Conservation (phyloP, 2,113 vertebrate species). For the Panurus biarmicus region DNA sequence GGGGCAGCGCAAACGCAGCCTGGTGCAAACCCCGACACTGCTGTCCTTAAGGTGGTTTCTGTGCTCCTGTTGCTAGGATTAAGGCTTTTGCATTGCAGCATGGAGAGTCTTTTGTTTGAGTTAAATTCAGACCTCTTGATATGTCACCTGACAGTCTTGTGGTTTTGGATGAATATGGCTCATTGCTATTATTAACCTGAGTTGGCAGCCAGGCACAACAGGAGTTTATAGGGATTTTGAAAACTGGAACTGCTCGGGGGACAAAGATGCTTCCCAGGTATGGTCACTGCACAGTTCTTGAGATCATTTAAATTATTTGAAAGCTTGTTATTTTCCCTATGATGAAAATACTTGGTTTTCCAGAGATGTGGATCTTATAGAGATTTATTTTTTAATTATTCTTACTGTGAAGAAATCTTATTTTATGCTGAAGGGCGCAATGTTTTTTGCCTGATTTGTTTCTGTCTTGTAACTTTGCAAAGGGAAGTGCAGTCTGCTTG, state of each 20-base stretch:
- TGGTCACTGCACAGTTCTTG: background rate
- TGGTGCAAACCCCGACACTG: background rate
- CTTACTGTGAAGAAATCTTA: no score
- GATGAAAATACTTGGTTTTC: background rate
- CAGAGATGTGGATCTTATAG: background rate
- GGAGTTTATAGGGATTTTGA: constrained; percentile 66
- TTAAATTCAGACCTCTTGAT: constrained; percentile 72
- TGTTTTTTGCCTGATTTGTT: background rate
- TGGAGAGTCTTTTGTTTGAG: constrained; percentile 74
- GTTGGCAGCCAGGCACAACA: constrained; percentile 69
- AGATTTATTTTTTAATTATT: no score
- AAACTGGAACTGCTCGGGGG: constrained; percentile 69
- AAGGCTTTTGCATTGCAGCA: constrained; percentile 63
- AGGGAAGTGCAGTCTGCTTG: background rate
- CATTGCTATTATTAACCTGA: constrained; percentile 89
- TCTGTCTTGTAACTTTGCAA: background rate
- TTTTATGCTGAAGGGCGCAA: background rate
- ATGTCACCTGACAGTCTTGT: constrained; percentile 93
- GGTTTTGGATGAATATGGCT: constrained; percentile 89
- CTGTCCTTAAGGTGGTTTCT: constrained; percentile 15
- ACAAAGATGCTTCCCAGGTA: constrained; percentile 81
- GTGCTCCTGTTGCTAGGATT: constrained; percentile 39
- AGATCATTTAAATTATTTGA: background rate
- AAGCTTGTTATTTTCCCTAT: background rate
- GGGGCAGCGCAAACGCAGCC: background rate